These are phyloP conservation scores for Eupleurogrammus muticus DNA, from an alignment of 2,797 vertebrate genomes.

Conservation along the genomic window DNA sequence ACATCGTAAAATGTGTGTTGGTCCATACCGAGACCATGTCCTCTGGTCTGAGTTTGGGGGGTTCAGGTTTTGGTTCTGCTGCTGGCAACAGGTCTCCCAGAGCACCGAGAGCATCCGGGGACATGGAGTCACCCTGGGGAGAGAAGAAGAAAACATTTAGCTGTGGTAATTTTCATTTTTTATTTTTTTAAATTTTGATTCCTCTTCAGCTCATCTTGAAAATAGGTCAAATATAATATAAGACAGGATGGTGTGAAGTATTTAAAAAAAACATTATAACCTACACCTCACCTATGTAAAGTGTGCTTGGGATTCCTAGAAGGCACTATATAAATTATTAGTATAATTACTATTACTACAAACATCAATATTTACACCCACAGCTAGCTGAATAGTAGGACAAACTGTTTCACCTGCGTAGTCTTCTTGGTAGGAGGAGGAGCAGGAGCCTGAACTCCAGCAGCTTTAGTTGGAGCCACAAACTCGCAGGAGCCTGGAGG, in stretches of 20 bases:
- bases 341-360: background rate
- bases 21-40: slow-evolving; percentile 77
- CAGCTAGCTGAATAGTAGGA: slow-evolving; percentile 3
- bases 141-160: background rate
- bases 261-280: background rate
- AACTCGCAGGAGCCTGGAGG: slow-evolving; percentile 51
- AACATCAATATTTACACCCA: background rate
- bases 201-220: background rate
- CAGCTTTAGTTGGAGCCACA: slow-evolving; percentile 53
- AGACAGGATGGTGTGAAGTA: background rate
- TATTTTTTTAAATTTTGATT: too few relatives aligned
- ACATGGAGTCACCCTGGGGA: slow-evolving; percentile 58
- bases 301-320: too few relatives aligned
- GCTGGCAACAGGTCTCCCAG: slow-evolving; percentile 64
- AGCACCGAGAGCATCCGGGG: slow-evolving; percentile 75
- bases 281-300: too few relatives aligned
- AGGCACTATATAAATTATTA: too few relatives aligned
- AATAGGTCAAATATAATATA: background rate
- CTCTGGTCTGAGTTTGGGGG: slow-evolving; percentile 74
- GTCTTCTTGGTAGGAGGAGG: slow-evolving; percentile 30
- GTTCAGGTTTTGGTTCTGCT: slow-evolving; percentile 65
- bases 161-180: background rate
- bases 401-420: slow-evolving; percentile 35
- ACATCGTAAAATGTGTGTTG: too few relatives aligned
- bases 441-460: slow-evolving; percentile 46